Evolutionary conservation across 1,140 invertebrate species (phyloP), one percentile per base, ranked within the genome.

Genomic region (Microplitis demolitor): DNA sequence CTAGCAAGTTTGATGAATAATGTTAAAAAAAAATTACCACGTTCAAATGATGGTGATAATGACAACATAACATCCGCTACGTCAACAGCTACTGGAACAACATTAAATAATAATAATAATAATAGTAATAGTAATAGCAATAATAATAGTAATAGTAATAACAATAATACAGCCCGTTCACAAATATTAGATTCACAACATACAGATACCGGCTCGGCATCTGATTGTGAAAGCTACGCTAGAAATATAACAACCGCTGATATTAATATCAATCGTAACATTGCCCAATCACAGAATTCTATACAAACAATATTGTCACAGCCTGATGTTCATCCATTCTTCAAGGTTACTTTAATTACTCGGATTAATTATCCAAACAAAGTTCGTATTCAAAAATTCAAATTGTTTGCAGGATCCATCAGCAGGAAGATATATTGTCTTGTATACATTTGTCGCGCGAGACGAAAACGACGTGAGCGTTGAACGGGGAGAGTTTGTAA

Each of bases 391-490:
- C 4, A 0, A 16, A 56, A 34, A 16, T 3, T 53, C 4, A 4
- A 53, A 11, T 56, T 63, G 2, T 50, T 34, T 73, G n/a, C 16
- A 90, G 88, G 95, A 96, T 82, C 95, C 95, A 0, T 94, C 93
- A 11, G 85, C 86, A 39, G 96, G 95, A 2, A 89, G 95, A 53
- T 98, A 95, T 81, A 96, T 98, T 74, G 96, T 97, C 0, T 86
- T 98, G 3, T 98, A 97, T 83, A 96, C 95, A 8, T 98, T 97
- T 80, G 94, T 95, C 33, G 96, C 96, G 0, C 85, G 95, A 39
- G 95, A 98, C 85, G 97, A 98, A 83, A 97, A 98, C 83, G 97
- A 98, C 84, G 92, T 98, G 1, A 96, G 93, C 72, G 96, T 98
- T 0, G 95, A 97, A 81, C 88, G 96, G 63, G 96, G 96, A 4